Conservation (phyloP, 2,797 vertebrate genomes). For the Labeo calbasu region DNA sequence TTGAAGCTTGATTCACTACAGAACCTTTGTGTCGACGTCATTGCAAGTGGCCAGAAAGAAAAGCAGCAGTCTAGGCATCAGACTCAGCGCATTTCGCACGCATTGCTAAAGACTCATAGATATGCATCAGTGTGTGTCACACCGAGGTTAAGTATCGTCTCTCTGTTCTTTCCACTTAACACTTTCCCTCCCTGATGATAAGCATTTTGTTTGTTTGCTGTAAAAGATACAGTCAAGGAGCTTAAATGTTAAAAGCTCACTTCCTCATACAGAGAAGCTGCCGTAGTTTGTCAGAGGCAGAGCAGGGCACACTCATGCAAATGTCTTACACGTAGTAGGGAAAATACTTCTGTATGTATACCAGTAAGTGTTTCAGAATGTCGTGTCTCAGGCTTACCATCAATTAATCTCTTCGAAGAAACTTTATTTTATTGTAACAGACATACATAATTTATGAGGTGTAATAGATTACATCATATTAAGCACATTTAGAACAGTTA, state of each 20-base stretch:
- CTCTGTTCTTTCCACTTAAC: not conserved
- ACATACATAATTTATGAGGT: not conserved
- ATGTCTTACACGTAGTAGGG: conserved; percentile 44
- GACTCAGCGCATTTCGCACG: not conserved
- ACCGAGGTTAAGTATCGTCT: not conserved
- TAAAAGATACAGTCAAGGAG: not conserved
- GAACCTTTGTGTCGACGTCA: not conserved
- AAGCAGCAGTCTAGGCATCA: too few species aligned
- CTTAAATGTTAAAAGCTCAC: not conserved
- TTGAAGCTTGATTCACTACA: not conserved
- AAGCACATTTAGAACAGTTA: not conserved
- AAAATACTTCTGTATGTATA: conserved; percentile 65
- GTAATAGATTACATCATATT: too few species aligned
- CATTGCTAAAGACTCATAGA: not conserved
- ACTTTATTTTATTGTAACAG: not conserved
- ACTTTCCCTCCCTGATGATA: not conserved
- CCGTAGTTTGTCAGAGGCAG: not conserved
- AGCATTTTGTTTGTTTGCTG: not conserved
- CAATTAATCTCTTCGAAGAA: not conserved
- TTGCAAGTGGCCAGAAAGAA: not conserved
- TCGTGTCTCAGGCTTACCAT: conserved; percentile 27
- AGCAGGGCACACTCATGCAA: conserved; percentile 4
- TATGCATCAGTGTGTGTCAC: not conserved
- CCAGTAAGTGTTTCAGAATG: conserved; percentile 66
- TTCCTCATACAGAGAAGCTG: conserved; percentile 22